Conservation (phyloP, 1,140 invertebrate genomes). For the Heliconius hermathena region DNA sequence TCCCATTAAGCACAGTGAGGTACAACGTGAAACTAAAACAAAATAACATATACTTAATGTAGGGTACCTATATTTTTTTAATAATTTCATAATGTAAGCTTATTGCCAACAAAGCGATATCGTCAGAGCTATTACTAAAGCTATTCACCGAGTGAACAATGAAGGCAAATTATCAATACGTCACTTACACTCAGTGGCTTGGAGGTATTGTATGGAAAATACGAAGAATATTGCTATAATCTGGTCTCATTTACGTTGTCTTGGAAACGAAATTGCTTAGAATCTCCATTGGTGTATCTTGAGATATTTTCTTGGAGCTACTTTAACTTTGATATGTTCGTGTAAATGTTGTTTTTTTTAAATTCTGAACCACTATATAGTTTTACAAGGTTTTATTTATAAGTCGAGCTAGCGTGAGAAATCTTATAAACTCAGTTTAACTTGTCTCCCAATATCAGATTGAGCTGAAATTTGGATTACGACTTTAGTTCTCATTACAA, state of each 20-base stretch:
- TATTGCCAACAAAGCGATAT: conserved; percentile 1
- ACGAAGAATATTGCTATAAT: background rate
- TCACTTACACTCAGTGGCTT: conserved; percentile 1
- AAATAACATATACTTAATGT: background rate
- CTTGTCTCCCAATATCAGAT: no score
- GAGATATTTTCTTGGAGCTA: no score
- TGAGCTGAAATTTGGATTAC: no score
- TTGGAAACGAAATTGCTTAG: background rate
- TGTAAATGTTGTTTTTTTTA: no score
- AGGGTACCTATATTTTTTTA: background rate
- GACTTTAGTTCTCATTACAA: no score
- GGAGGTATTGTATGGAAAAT: conserved; percentile 6
- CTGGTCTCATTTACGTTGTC: background rate
- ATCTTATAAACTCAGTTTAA: no score
- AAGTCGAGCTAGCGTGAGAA: no score
- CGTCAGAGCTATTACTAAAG: background rate
- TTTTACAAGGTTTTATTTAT: background rate
- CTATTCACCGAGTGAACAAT: conserved; percentile 8
- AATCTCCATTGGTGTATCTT: background rate
- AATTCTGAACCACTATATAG: no score
- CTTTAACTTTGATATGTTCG: no score
- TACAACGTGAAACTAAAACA: no score
- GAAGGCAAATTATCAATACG: conserved; percentile 10
- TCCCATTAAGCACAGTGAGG: no score
- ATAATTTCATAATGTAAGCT: conserved; percentile 1